These are phyloP conservation scores for Petrolisthes cinctipes DNA, from an alignment of 2,888 invertebrate genomes.

Conservation along the genomic window DNA sequence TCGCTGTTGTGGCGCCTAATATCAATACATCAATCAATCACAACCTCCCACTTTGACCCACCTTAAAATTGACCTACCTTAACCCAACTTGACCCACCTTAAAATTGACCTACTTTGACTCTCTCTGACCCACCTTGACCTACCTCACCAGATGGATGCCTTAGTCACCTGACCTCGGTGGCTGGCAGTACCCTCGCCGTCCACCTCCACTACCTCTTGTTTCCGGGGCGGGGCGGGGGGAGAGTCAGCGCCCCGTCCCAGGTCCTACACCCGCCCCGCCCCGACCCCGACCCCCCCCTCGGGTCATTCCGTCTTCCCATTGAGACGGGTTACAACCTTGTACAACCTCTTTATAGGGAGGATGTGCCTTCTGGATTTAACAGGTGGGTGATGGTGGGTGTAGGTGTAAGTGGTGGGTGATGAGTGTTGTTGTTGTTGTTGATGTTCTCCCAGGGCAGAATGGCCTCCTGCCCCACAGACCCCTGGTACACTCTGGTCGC, in stretches of 20 bases:
- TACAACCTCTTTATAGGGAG: conserved; percentile 32
- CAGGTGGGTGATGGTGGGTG: conserved; percentile 42
- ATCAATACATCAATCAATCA: no score
- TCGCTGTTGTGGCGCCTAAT: no score
- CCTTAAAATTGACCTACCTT: no score
- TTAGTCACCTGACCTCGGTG: conserved; percentile 34
- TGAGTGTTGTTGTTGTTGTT: no score
- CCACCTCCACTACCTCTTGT: conserved; percentile 40
- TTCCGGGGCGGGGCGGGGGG: background rate
- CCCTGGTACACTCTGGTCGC: no score
- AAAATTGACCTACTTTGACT: no score
- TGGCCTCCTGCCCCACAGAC: no score
- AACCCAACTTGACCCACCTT: no score
- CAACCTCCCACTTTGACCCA: no score
- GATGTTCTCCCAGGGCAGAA: no score
- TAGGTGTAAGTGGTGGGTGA: no score
- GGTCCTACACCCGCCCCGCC: background rate
- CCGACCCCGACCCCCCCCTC: background rate
- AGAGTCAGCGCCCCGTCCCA: background rate
- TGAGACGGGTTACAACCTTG: background rate
- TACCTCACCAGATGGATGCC: conserved; percentile 40
- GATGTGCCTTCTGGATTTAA: conserved; percentile 24
- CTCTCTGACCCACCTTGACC: no score
- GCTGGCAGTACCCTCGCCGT: conserved; percentile 39
- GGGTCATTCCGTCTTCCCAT: background rate